Conservation (phyloP, 2,888 invertebrate species). For the Hyposoter didymator region DNA sequence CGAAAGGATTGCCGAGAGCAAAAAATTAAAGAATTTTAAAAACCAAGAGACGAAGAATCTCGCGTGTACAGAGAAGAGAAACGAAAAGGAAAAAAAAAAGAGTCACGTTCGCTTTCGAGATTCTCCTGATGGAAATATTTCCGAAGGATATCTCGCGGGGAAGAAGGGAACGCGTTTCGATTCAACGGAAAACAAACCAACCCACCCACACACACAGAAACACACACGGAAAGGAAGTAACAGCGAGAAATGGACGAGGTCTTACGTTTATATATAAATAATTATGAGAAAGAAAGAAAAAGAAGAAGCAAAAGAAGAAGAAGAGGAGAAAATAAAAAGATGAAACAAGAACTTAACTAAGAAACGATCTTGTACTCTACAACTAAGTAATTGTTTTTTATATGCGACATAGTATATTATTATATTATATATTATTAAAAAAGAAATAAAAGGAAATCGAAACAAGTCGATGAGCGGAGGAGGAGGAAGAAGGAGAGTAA, state of each 20-base stretch:
- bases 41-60: background rate
- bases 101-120: constrained; percentile 34
- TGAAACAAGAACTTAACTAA: constrained; percentile 69
- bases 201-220: no score
- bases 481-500: constrained; percentile 33
- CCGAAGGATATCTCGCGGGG: constrained; percentile 35
- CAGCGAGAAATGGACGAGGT: constrained; percentile 33
- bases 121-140: constrained; percentile 44
- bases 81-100: background rate
- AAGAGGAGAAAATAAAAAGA: constrained; percentile 59
- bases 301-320: constrained; percentile 58
- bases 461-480: constrained; percentile 44
- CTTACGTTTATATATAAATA: constrained; percentile 37
- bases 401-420: constrained; percentile 83
- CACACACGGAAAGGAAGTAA: background rate
- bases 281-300: constrained; percentile 26
- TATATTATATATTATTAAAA: constrained; percentile 79
- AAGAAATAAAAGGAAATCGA: constrained; percentile 52
- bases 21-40: background rate
- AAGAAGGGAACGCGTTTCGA: constrained; percentile 70
- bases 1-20: background rate
- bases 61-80: background rate
- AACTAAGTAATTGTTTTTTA: constrained; percentile 83
- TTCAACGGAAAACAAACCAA: constrained; percentile 43
- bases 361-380: constrained; percentile 82